Evolutionary conservation across 2,113 vertebrate genomes (phyloP).

Genomic region (Bubo bubo): DNA sequence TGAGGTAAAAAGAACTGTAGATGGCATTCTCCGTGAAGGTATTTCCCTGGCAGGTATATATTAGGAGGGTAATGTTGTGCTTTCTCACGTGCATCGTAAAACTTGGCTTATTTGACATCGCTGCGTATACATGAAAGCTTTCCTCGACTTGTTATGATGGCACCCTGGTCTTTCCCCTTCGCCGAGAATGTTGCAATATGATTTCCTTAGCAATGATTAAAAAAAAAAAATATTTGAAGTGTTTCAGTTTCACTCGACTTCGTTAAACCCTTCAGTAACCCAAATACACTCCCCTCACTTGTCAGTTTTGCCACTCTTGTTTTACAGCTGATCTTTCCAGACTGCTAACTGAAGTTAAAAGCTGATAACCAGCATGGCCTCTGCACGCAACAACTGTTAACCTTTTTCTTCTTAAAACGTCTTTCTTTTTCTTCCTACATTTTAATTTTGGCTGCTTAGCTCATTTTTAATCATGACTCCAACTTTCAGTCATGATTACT

Average conservation of each 20-base stretch:
- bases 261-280: background rate
- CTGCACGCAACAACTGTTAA: background rate
- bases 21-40: background rate
- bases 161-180: background rate
- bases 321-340: background rate
- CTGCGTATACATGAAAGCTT: background rate
- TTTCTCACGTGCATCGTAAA: background rate
- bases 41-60: background rate
- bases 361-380: background rate
- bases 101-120: background rate
- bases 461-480: background rate
- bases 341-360: background rate
- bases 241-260: background rate
- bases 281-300: background rate
- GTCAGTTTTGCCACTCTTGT: background rate
- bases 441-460: background rate
- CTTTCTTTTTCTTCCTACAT: background rate
- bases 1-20: background rate
- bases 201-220: background rate
- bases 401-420: background rate
- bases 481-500: background rate
- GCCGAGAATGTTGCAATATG: background rate
- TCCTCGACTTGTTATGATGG: accelerated
- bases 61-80: background rate
- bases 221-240: background rate